These are phyloP conservation scores for Babyrousa celebensis DNA, from an alignment of 2,797 vertebrate genomes.

Conservation along the genomic window DNA sequence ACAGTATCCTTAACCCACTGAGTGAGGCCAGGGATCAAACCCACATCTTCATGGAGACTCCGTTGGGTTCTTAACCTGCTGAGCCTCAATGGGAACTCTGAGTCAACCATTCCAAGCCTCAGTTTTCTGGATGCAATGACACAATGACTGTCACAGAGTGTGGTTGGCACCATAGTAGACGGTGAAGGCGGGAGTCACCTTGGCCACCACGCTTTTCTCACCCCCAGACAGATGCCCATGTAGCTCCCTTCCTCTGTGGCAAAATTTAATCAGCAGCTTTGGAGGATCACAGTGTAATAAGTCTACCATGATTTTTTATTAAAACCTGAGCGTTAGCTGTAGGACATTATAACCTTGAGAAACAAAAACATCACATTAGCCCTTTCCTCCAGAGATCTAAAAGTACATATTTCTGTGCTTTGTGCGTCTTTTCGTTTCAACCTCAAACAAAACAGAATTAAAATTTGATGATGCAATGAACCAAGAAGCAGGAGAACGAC, in stretches of 20 bases:
- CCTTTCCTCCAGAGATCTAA: background rate
- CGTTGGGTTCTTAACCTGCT: too few species aligned
- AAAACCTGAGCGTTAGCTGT: background rate
- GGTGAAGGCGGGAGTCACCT: background rate
- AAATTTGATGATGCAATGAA: background rate
- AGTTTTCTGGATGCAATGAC: background rate
- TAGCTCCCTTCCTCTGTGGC: background rate
- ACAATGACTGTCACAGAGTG: accelerated
- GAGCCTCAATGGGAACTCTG: too few species aligned
- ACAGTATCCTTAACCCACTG: too few species aligned
- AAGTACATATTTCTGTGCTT: background rate
- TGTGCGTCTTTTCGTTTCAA: background rate
- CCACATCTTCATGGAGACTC: too few species aligned
- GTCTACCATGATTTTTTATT: background rate
- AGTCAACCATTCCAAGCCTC: background rate
- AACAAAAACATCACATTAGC: background rate
- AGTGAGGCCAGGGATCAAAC: too few species aligned
- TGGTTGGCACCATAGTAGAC: background rate
- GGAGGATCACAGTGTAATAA: background rate
- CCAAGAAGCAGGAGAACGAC: background rate
- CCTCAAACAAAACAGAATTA: background rate
- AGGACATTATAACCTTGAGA: background rate
- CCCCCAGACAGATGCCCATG: background rate
- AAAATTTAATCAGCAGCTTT: background rate
- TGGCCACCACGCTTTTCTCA: background rate